Evolutionary conservation across 2,113 vertebrate genomes (phyloP).

Genomic region (Corvus hawaiiensis): DNA sequence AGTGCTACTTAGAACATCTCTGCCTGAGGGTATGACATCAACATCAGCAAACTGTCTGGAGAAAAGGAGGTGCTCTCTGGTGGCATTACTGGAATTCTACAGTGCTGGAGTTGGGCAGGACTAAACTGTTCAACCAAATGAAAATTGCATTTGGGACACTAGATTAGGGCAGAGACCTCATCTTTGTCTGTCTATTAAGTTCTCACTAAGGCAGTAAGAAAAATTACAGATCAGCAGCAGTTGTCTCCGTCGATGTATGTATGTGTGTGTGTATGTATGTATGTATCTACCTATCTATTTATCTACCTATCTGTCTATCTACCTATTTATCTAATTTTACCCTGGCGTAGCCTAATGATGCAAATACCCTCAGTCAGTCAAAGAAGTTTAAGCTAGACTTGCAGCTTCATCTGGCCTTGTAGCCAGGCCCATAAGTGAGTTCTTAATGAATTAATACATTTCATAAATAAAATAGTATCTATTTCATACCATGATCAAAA

Average conservation of each 20-base stretch:
- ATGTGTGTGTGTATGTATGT: fast-evolving
- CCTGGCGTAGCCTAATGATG: neutral
- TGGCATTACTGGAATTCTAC: neutral
- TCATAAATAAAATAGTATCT: slow-evolving; percentile 52
- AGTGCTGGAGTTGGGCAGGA: neutral
- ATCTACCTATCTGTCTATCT: neutral
- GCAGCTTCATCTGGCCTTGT: neutral
- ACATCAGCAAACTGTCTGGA: neutral
- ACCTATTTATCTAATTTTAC: neutral
- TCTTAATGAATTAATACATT: neutral
- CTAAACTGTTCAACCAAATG: neutral
- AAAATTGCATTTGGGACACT: neutral
- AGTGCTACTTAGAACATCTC: neutral
- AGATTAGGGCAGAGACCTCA: neutral
- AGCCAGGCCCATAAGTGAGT: neutral
- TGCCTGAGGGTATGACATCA: neutral
- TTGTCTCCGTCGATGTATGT: fast-evolving
- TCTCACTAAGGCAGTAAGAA: neutral
- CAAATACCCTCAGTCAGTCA: neutral
- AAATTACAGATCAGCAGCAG: neutral
- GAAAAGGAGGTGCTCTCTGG: neutral
- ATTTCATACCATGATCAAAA: slow-evolving; percentile 26
- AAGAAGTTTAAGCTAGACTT: neutral
- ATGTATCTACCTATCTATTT: neutral
- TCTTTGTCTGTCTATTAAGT: neutral